A percentile compares a stretch with the other conserved stretches of the same genome.
phyloP scores from a whole-genome alignment of 2,113 vertebrate genomes.

The Aspidoscelis tigris region DNA sequence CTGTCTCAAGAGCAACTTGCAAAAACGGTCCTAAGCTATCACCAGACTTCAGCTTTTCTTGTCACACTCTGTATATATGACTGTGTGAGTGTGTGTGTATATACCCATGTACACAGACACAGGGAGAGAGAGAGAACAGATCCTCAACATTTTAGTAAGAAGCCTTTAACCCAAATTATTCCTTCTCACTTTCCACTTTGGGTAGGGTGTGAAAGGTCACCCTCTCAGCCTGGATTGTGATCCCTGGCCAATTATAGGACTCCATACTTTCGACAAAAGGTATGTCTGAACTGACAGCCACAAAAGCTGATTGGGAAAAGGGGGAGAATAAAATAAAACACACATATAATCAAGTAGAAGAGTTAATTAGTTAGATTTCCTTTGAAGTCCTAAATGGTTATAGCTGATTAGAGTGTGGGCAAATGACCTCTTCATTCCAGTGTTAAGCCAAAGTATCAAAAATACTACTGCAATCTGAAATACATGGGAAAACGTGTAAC shows the following conservation, averaged over 20 bases:
- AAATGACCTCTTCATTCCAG: background rate
- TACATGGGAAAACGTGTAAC: constrained; percentile 49
- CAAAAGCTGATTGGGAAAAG: constrained; percentile 77
- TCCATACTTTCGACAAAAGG: constrained; percentile 81
- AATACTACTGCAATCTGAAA: constrained; percentile 48
- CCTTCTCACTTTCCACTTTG: constrained; percentile 85
- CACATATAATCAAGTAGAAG: constrained; percentile 63
- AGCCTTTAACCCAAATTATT: constrained; percentile 93
- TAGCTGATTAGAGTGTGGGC: background rate
- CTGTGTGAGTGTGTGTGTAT: constrained; percentile 62
- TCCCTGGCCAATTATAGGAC: constrained; percentile 89
- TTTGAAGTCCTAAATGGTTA: constrained; percentile 47
- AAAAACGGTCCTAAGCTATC: constrained; percentile 82
- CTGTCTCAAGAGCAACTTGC: constrained; percentile 83
- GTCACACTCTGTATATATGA: constrained; percentile 80
- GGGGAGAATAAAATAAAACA: constrained; percentile 26
- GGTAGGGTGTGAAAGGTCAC: constrained; percentile 88
- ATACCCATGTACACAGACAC: constrained; percentile 58
- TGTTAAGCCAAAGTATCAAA: background rate
- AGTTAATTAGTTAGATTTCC: constrained; percentile 43
- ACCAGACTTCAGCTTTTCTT: constrained; percentile 77
- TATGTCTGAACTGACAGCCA: constrained; percentile 71
- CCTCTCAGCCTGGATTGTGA: constrained; percentile 88
- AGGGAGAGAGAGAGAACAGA: constrained; percentile 75
- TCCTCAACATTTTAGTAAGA: constrained; percentile 88